Evolutionary conservation across 2,113 vertebrate genomes (phyloP).

Genomic region (Chionomys nivalis): DNA sequence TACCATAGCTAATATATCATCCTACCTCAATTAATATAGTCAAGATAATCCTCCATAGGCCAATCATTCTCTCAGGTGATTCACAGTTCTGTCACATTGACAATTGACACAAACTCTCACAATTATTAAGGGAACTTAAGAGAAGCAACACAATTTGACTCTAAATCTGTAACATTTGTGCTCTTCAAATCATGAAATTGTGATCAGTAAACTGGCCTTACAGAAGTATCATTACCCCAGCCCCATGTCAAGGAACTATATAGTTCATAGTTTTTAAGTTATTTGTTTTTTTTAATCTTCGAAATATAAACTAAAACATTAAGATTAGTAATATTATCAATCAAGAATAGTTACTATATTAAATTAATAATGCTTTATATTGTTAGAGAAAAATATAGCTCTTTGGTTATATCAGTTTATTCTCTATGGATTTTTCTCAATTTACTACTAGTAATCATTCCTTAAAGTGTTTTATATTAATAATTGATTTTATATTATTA

Average conservation of each 20-base stretch:
- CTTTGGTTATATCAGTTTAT: background rate
- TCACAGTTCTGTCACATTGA: no score
- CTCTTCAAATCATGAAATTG: background rate
- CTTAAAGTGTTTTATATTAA: slow-evolving; percentile 50
- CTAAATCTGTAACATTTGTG: background rate
- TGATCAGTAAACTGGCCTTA: background rate
- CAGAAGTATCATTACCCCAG: background rate
- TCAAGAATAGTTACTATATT: background rate
- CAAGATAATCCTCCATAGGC: background rate
- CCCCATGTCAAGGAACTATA: background rate
- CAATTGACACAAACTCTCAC: background rate
- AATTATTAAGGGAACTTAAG: background rate
- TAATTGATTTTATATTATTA: slow-evolving; percentile 56
- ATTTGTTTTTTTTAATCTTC: background rate
- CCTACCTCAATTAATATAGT: background rate
- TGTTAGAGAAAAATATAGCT: background rate
- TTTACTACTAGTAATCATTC: background rate
- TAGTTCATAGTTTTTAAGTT: background rate
- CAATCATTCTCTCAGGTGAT: no score
- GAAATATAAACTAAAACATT: background rate
- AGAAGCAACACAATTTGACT: background rate
- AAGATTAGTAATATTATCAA: background rate
- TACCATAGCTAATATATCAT: no score
- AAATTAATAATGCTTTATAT: background rate
- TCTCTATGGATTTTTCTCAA: background rate